Conservation (phyloP, 30 jellyfish, hydroid and myxozoan species). For the Nemopilema nomurai region DNA sequence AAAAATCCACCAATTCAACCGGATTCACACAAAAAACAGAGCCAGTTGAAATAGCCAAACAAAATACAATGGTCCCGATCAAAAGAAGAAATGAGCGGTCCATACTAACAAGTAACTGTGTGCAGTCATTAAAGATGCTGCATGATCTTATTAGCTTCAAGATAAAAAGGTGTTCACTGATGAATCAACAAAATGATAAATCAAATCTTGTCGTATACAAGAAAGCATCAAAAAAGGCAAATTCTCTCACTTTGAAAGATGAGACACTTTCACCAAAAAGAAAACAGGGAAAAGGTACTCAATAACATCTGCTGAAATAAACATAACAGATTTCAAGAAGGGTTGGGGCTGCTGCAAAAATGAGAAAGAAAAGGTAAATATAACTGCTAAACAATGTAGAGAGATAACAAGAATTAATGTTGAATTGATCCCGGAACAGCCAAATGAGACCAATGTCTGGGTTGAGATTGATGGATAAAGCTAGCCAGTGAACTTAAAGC, state of each 20-base stretch:
- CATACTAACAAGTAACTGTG: conserved; percentile 7
- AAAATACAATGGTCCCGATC: neutral
- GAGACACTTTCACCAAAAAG: conserved; percentile 20
- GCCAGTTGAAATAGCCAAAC: conserved; percentile 7
- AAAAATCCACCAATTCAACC: conserved; percentile 13
- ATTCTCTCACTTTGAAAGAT: conserved; percentile 5
- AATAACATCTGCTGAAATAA: conserved; percentile 18
- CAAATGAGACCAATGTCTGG: conserved; percentile 21
- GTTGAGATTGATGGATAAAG: conserved; percentile 17
- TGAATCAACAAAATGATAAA: conserved; percentile 4
- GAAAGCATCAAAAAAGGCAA: conserved; percentile 15
- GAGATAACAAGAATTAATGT: neutral
- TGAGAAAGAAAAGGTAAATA: conserved; percentile 8
- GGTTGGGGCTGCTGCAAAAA: conserved; percentile 37
- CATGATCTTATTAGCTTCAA: conserved; percentile 12
- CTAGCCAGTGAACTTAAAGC: conserved; percentile 5
- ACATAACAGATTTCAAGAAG: conserved; percentile 27
- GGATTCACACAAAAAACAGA: neutral
- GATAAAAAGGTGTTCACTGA: conserved; percentile 3
- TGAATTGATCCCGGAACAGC: conserved; percentile 15
- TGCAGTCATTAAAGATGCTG: conserved; percentile 24
- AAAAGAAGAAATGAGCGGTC: conserved; percentile 5
- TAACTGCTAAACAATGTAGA: neutral
- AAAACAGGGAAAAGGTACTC: conserved; percentile 2
- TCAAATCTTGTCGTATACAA: neutral